Evolutionary conservation across 2,113 vertebrate genomes (phyloP), one percentile per base, ranked within the genome.

Genomic region (Henicopernis longicauda): DNA sequence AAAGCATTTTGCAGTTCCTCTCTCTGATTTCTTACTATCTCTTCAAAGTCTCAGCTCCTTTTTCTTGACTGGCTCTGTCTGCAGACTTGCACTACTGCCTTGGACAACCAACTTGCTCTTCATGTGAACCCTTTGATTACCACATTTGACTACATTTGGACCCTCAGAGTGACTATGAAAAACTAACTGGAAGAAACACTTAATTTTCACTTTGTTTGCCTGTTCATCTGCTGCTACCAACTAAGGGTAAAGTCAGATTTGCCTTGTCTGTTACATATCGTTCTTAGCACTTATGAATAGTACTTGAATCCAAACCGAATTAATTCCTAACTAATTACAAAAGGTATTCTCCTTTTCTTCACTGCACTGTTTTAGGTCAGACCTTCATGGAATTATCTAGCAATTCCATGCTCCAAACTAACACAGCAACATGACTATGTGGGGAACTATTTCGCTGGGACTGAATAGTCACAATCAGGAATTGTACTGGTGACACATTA

Each of bases 381-480:
- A 66, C 13, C 32, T 78, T 79, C 20, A 18, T 19, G 34, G 57
- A 91, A 86, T 70, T 78, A 54, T 18, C 42, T 9, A 71, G 50
- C 10, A 71, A 71, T 57, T 57, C 36, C 16, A 7, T 59, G 59
- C 42, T 79, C 25, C 15, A 42, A 52, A 73, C 38, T 58, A 58
- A 71, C 58, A 73, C 5, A 58, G 45, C 16, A 25, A 62, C 57
- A 26, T 1, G 22, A 25, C 44, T 66, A 42, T 0, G 0, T 2
- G 16, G 63, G 42, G 63, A 93, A 47, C 18, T 73, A 13, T 44
- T 81, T 62, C 49, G n/a, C 6, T 44, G 34, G 23, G 69, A 66
- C 54, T 23, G 42, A 71, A 86, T 0, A 71, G 27, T 59, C 61
- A 47, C n/a, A 44, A n/a, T 18, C 40, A 80, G 49, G 58, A 72